Percentiles rank a stretch among this genome's conserved stretches.
Evolutionary conservation across 2,113 vertebrate genomes (phyloP).

Genomic region (Platichthys flesus): DNA sequence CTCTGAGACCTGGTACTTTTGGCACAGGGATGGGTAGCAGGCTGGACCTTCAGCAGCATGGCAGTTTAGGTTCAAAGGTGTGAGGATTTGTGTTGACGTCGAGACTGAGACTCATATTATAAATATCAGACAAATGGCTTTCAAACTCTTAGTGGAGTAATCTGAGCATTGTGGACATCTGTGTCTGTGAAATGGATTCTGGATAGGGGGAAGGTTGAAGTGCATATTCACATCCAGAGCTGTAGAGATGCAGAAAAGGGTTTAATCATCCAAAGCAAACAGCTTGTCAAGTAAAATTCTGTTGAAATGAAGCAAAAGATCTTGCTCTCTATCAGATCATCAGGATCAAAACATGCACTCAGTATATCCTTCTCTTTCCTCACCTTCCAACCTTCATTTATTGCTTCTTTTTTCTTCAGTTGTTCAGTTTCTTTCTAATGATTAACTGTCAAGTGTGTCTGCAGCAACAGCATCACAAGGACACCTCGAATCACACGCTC

Average conservation of each 20-base stretch:
- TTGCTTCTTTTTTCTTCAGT: background rate
- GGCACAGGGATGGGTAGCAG: constrained; percentile 3
- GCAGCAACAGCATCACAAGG: background rate
- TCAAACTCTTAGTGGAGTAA: background rate
- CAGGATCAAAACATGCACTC: background rate
- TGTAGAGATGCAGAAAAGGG: background rate
- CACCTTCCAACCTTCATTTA: background rate
- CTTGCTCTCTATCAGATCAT: background rate
- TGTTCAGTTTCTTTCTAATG: background rate
- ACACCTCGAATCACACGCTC: constrained; percentile 29
- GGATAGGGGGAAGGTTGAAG: background rate
- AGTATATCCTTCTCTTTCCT: too few relatives aligned
- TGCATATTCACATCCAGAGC: constrained; percentile 23
- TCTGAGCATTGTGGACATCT: background rate
- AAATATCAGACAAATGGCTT: constrained; percentile 26
- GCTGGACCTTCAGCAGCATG: constrained; percentile 12
- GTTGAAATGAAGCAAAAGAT: background rate
- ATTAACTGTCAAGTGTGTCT: background rate
- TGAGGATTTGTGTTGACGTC: constrained; percentile 37
- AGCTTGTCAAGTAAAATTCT: constrained; percentile 17
- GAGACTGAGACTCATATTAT: constrained; percentile 10
- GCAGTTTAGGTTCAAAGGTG: constrained; percentile 24
- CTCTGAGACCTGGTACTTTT: background rate
- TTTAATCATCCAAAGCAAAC: constrained; percentile 22
- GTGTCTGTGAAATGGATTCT: background rate